Evolutionary conservation across 2,888 invertebrate species (phyloP).

Genomic region (Sepioteuthis lessoniana): DNA sequence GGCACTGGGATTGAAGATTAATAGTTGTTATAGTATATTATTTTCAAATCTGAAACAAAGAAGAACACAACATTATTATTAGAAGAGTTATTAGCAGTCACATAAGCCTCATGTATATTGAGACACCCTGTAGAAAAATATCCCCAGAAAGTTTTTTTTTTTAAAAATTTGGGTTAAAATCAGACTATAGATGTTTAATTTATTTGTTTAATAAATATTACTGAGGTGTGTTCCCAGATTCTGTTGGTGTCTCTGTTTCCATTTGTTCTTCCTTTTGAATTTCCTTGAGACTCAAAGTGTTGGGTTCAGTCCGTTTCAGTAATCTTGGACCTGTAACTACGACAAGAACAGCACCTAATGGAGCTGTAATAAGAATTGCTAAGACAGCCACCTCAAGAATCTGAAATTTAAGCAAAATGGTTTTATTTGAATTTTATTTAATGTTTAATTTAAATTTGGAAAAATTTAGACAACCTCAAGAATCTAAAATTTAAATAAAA

Average conservation of each 20-base stretch:
- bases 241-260: neutral
- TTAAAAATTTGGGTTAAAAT: neutral
- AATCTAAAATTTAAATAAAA: too few relatives aligned
- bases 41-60: too few relatives aligned
- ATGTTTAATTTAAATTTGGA: too few relatives aligned
- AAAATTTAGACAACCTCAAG: too few relatives aligned
- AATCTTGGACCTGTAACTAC: conserved; percentile 54
- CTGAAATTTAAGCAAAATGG: conserved; percentile 49
- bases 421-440: too few relatives aligned
- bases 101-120: too few relatives aligned
- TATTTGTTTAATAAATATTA: neutral
- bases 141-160: too few relatives aligned
- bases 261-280: neutral
- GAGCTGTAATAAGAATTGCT: conserved; percentile 55
- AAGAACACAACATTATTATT: too few relatives aligned
- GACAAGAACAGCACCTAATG: conserved; percentile 56
- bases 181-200: neutral
- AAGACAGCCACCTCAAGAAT: conserved; percentile 56
- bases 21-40: too few relatives aligned
- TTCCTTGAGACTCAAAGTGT: neutral
- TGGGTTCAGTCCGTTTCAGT: conserved; percentile 42
- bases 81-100: too few relatives aligned
- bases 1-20: too few relatives aligned
- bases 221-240: neutral
- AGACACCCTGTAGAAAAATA: too few relatives aligned